Conservation (phyloP, 2,113 vertebrate genomes). For the Corythaixoides concolor region DNA sequence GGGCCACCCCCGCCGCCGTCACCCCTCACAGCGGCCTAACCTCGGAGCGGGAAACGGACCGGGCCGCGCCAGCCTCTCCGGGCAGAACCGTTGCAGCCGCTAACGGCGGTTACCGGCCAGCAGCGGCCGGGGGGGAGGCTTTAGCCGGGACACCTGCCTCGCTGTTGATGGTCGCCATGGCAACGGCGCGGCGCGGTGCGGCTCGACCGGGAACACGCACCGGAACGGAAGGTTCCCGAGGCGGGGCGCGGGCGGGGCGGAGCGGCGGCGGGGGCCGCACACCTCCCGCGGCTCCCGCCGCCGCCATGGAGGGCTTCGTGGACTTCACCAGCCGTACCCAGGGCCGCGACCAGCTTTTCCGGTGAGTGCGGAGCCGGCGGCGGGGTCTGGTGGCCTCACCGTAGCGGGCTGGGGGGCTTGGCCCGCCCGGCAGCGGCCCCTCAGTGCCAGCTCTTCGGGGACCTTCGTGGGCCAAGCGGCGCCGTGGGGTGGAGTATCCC, state of each 20-base stretch:
- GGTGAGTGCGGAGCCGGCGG: slow-evolving; percentile 74
- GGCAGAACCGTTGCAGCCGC: neutral
- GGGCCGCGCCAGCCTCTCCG: neutral
- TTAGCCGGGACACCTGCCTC: neutral
- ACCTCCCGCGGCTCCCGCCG: neutral
- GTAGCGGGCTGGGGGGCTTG: too few species aligned
- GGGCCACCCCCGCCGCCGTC: neutral
- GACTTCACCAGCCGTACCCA: slow-evolving; percentile 84
- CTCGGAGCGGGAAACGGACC: neutral
- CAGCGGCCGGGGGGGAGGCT: neutral
- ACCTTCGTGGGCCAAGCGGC: neutral
- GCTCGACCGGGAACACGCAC: neutral
- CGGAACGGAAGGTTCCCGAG: neutral
- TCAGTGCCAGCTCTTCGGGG: neutral
- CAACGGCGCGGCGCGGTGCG: neutral
- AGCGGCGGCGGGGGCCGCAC: neutral
- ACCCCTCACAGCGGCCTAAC: neutral
- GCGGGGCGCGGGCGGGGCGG: neutral
- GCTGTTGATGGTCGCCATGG: neutral
- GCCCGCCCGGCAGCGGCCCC: neutral
- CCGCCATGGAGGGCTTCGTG: slow-evolving; percentile 82
- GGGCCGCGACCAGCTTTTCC: slow-evolving; percentile 89
- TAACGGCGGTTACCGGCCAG: neutral
- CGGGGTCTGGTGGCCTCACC: too few species aligned
- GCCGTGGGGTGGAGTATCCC: neutral